phyloP scores from a whole-genome alignment of 2,797 vertebrate species.

The Hafferia zeledoni region DNA sequence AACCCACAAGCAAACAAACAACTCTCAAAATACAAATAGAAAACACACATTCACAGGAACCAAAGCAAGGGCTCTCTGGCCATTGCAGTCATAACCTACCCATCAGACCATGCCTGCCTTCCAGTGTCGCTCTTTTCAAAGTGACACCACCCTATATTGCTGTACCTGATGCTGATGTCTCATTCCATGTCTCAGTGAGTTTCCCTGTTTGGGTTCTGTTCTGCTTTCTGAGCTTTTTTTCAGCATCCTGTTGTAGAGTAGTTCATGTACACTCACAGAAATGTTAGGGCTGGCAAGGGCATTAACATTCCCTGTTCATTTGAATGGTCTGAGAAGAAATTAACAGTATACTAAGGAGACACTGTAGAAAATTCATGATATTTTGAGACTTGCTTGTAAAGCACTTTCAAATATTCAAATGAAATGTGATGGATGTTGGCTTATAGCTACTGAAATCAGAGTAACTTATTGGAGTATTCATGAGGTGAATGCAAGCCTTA shows the following conservation, averaged over 20 bases:
- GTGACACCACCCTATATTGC: neutral
- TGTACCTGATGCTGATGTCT: neutral
- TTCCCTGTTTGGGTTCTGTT: neutral
- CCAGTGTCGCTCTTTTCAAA: neutral
- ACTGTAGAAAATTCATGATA: neutral
- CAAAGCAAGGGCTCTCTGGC: neutral
- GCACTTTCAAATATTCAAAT: neutral
- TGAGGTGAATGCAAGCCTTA: neutral
- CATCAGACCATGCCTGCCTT: neutral
- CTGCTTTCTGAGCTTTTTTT: neutral
- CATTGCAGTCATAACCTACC: neutral
- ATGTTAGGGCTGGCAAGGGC: neutral
- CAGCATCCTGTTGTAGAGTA: neutral
- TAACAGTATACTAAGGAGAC: neutral
- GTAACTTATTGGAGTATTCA: neutral
- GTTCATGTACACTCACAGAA: neutral
- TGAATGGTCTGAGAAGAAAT: neutral
- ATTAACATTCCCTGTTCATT: neutral
- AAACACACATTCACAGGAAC: neutral
- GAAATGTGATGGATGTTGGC: neutral
- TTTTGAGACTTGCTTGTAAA: neutral
- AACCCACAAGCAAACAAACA: neutral
- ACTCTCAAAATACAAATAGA: neutral
- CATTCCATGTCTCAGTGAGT: neutral
- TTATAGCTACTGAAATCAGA: neutral